Conservation (phyloP, 2,888 invertebrate species). For the Deilephila porcellus region DNA sequence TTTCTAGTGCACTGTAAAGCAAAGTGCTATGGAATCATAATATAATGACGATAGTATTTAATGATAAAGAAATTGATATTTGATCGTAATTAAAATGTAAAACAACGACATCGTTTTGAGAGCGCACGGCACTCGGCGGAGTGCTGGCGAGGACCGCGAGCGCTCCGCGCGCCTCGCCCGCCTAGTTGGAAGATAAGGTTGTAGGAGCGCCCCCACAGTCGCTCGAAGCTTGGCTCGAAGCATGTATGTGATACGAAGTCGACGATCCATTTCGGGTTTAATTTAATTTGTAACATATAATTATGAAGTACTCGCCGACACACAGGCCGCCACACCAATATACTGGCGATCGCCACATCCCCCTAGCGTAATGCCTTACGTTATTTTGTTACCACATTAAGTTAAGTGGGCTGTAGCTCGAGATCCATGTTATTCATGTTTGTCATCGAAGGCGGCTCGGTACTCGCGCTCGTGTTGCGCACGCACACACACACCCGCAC, state of each 20-base stretch:
- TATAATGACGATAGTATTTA: background rate
- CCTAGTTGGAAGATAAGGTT: too few relatives aligned
- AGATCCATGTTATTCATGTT: background rate
- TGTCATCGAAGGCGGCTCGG: background rate
- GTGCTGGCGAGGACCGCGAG: too few relatives aligned
- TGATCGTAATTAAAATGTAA: background rate
- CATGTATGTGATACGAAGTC: background rate
- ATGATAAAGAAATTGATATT: background rate
- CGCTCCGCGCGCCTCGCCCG: too few relatives aligned
- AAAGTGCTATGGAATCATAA: slow-evolving; percentile 18
- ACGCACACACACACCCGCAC: too few relatives aligned
- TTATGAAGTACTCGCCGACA: slow-evolving; percentile 2
- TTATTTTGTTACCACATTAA: background rate
- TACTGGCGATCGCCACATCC: background rate
- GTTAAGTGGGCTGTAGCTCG: background rate
- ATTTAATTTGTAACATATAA: slow-evolving; percentile 2
- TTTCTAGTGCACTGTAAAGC: background rate
- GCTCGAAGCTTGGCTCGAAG: background rate
- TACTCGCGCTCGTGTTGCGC: background rate
- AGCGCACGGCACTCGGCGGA: too few relatives aligned
- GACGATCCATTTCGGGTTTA: background rate
- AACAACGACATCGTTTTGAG: background rate
- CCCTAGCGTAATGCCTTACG: background rate
- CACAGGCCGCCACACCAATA: background rate
- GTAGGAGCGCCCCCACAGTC: too few relatives aligned